These are phyloP conservation scores for Noctilio leporinus DNA, from an alignment of 2,113 vertebrate species.

Conservation along the genomic window DNA sequence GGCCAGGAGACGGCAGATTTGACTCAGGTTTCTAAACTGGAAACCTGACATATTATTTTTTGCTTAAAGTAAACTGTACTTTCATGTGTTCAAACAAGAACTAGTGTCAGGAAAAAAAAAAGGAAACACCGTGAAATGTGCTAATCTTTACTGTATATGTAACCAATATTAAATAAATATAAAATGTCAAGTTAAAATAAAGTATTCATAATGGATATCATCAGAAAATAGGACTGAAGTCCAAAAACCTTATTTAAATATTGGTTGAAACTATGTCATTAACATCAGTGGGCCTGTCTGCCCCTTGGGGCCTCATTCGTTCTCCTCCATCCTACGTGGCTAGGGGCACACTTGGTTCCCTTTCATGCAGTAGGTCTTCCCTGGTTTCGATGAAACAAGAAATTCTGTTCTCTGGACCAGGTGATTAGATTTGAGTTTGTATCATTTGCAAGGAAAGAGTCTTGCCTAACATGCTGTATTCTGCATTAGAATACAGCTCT, in stretches of 20 bases:
- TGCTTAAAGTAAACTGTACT: constrained; percentile 43
- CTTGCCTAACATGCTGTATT: background rate
- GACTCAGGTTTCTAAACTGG: constrained; percentile 62
- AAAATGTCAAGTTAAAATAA: constrained; percentile 9
- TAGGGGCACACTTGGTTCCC: background rate
- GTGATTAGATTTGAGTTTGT: background rate
- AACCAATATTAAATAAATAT: background rate
- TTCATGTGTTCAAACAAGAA: constrained; percentile 45
- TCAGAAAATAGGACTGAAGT: constrained; percentile 21
- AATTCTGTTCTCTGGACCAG: background rate
- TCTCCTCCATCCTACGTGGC: background rate
- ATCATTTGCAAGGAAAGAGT: background rate
- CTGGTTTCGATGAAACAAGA: background rate
- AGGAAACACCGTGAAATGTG: background rate
- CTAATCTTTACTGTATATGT: background rate
- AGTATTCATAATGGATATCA: background rate
- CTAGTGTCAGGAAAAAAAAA: background rate
- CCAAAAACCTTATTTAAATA: background rate
- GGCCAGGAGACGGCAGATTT: constrained; percentile 39
- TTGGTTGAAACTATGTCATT: background rate
- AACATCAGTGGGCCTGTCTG: background rate
- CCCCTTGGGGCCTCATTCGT: too few relatives aligned
- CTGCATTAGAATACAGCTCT: background rate
- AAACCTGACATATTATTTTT: constrained; percentile 41
- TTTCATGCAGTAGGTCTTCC: background rate